Percentiles rank a stretch among this genome's conserved stretches.
Conservation (phyloP, 2,113 vertebrate genomes). For the Hippocampus zosterae region DNA sequence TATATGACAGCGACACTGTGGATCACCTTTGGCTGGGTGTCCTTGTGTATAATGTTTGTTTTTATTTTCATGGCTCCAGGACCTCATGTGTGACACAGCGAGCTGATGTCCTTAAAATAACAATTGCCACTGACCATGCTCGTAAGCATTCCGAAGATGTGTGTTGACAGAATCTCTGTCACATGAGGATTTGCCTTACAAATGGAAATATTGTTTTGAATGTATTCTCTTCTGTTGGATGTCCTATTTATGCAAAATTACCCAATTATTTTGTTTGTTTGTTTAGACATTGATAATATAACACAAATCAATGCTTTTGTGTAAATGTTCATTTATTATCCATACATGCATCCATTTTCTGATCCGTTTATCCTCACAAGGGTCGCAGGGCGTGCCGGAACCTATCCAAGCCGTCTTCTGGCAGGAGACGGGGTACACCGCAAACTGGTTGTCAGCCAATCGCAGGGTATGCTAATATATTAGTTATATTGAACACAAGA, state of each 20-base stretch:
- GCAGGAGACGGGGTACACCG: too few relatives aligned
- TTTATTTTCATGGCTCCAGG: slow-evolving; percentile 23
- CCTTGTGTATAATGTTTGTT: slow-evolving; percentile 17
- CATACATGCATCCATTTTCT: too few relatives aligned
- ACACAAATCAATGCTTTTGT: too few relatives aligned
- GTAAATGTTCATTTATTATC: not conserved
- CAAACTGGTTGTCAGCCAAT: too few relatives aligned
- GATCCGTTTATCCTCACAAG: too few relatives aligned
- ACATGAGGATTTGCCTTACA: not conserved
- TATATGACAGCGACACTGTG: slow-evolving; percentile 28
- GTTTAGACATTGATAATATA: too few relatives aligned
- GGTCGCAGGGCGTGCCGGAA: too few relatives aligned
- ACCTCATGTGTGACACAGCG: slow-evolving; percentile 19
- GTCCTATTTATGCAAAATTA: not conserved
- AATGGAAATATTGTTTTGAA: not conserved
- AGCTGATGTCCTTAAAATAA: slow-evolving; percentile 33
- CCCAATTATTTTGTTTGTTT: too few relatives aligned
- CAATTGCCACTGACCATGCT: slow-evolving; percentile 19
- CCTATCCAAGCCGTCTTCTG: too few relatives aligned
- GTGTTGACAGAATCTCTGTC: slow-evolving; percentile 5
- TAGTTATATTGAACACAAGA: not conserved
- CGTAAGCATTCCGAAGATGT: slow-evolving; percentile 22
- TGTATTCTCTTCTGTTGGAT: not conserved
- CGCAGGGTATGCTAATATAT: not conserved
- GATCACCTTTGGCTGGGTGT: slow-evolving; percentile 36